These are phyloP conservation scores for Melitaea cinxia DNA, from an alignment of 1,140 invertebrate genomes.

Conservation along the genomic window DNA sequence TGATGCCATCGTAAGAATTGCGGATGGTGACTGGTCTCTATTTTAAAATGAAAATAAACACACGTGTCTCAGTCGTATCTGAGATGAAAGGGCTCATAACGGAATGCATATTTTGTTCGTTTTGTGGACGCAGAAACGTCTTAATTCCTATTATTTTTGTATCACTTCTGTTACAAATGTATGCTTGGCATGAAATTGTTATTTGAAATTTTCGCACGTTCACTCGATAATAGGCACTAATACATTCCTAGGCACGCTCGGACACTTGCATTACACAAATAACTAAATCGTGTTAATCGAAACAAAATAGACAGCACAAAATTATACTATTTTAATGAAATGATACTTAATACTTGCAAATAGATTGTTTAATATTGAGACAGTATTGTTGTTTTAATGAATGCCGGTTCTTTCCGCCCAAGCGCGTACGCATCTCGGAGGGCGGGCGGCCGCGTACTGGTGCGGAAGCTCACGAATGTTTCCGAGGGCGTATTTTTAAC, in stretches of 20 bases:
- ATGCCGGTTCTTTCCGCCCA: conserved; percentile 49
- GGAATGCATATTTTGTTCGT: conserved; percentile 66
- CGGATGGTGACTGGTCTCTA: conserved; percentile 48
- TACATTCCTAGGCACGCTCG: conserved; percentile 36
- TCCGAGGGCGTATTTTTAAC: conserved; percentile 76
- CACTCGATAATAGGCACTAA: conserved; percentile 26
- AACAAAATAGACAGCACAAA: background rate
- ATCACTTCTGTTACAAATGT: background rate
- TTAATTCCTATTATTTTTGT: conserved; percentile 1
- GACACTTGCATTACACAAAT: conserved; percentile 30
- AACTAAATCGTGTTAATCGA: conserved; percentile 23
- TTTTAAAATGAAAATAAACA: conserved; percentile 76
- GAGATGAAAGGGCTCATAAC: conserved; percentile 41
- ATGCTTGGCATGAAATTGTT: background rate
- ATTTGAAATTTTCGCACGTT: conserved; percentile 26
- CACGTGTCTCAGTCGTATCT: conserved; percentile 55
- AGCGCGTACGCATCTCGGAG: conserved; percentile 52
- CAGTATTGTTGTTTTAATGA: background rate
- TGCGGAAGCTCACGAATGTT: conserved; percentile 56
- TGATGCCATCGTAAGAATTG: conserved; percentile 59
- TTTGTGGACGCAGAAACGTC: conserved; percentile 3
- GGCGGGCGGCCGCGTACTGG: conserved; percentile 67
- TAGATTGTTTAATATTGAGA: conserved; percentile 1
- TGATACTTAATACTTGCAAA: too few species aligned
- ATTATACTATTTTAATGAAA: background rate